phyloP scores from a whole-genome alignment of 2,113 vertebrate genomes.

The Copsychus sechellarum region DNA sequence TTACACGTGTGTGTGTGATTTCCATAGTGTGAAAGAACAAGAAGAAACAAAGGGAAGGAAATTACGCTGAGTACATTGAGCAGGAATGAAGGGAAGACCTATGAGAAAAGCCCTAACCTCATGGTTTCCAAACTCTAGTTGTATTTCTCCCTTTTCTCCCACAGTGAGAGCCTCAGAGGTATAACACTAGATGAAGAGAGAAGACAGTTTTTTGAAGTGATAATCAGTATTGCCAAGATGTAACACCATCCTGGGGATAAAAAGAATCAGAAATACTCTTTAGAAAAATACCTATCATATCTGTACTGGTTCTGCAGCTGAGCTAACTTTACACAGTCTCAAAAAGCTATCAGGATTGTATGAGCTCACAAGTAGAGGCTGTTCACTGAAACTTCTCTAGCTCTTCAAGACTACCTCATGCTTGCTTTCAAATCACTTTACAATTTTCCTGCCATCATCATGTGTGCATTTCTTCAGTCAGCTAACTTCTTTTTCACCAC shows the following conservation, averaged over 20 bases:
- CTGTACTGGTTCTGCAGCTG: neutral
- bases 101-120: neutral
- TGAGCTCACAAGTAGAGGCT: neutral
- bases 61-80: neutral
- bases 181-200: neutral
- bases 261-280: neutral
- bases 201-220: constrained; percentile 20
- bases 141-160: neutral
- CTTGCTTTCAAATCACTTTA: neutral
- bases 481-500: neutral
- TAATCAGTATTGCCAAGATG: neutral
- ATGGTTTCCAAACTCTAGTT: neutral
- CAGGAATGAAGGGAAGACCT: neutral
- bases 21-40: neutral
- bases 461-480: neutral
- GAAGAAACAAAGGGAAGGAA: neutral
- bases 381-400: neutral
- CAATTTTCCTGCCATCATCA: neutral
- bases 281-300: neutral
- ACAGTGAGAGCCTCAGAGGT: neutral
- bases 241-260: neutral
- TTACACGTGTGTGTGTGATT: neutral
- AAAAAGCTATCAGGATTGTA: neutral
- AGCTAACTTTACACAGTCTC: neutral
- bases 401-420: neutral